Conservation (phyloP, 2,113 vertebrate genomes). For the Rhombomys opimus region DNA sequence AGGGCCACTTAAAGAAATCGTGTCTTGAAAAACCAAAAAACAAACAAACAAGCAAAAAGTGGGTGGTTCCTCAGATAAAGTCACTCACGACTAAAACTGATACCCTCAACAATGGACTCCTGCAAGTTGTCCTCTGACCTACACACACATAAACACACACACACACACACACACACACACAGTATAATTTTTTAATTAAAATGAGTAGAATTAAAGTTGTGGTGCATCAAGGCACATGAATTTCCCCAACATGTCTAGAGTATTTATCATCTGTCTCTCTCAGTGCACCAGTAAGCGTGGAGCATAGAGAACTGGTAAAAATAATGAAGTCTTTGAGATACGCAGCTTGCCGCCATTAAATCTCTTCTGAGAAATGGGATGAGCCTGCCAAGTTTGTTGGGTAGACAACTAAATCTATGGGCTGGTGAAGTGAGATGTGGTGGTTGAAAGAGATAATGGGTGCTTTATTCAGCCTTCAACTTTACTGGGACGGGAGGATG, state of each 20-base stretch:
- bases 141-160: accelerated
- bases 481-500: not conserved
- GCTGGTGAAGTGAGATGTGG: not conserved
- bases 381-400: not conserved
- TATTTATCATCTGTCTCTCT: not conserved
- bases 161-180: not conserved
- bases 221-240: not conserved
- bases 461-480: conserved; percentile 9
- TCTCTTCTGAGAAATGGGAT: conserved; percentile 44
- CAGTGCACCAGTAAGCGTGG: not conserved
- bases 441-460: not conserved
- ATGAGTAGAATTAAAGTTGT: not conserved
- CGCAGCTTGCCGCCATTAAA: not conserved
- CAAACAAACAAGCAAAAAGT: not conserved
- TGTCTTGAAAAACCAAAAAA: not conserved
- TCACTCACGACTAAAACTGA: not conserved
- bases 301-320: conserved; percentile 22
- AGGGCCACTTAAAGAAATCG: not conserved
- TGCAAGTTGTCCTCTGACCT: not conserved
- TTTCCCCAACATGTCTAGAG: conserved; percentile 26
- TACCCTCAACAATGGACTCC: not conserved
- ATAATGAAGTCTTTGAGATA: conserved; percentile 39
- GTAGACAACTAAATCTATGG: not conserved
- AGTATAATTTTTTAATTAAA: not conserved
- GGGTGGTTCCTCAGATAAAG: not conserved